Evolutionary conservation across 2,797 vertebrate species (phyloP).

Genomic region (Hoplostethus atlanticus): DNA sequence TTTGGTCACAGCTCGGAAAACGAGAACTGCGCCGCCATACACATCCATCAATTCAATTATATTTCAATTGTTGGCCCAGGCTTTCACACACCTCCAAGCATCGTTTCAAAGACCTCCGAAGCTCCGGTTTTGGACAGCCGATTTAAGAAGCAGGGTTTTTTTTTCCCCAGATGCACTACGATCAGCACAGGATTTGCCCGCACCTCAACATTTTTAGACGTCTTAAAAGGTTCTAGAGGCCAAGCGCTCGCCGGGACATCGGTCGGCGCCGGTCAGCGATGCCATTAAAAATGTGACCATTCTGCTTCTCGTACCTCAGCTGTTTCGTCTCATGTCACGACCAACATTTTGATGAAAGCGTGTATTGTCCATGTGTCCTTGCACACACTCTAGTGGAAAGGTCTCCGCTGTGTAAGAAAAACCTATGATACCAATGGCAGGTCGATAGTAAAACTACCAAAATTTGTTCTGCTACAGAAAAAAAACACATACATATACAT

Average conservation of each 20-base stretch:
- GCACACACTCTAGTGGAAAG: not conserved
- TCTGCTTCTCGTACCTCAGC: conserved; percentile 37
- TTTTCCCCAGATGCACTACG: not conserved
- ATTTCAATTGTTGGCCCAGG: conserved; percentile 32
- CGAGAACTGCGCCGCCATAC: conserved; percentile 21
- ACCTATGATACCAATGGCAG: no score
- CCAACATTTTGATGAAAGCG: conserved; percentile 29
- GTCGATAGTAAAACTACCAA: no score
- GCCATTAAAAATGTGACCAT: conserved; percentile 44
- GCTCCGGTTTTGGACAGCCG: conserved; percentile 24
- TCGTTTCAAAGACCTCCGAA: no score
- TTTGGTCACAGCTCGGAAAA: conserved; percentile 34
- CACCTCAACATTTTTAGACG: conserved; percentile 10
- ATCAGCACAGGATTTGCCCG: conserved; percentile 12
- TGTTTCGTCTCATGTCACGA: conserved; percentile 18
- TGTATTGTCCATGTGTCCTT: conserved; percentile 16
- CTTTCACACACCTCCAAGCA: conserved; percentile 29
- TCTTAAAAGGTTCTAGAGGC: conserved; percentile 40
- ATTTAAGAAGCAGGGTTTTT: conserved; percentile 31
- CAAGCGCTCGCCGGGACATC: conserved; percentile 14
- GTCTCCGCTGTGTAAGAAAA: not conserved
- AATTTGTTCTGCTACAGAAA: conserved; percentile 1
- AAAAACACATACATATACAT: conserved; percentile 13
- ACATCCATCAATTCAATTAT: no score
- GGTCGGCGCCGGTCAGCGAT: conserved; percentile 52